These are phyloP conservation scores for Penaeus monodon DNA, from an alignment of 2,888 invertebrate species.

Conservation along the genomic window DNA sequence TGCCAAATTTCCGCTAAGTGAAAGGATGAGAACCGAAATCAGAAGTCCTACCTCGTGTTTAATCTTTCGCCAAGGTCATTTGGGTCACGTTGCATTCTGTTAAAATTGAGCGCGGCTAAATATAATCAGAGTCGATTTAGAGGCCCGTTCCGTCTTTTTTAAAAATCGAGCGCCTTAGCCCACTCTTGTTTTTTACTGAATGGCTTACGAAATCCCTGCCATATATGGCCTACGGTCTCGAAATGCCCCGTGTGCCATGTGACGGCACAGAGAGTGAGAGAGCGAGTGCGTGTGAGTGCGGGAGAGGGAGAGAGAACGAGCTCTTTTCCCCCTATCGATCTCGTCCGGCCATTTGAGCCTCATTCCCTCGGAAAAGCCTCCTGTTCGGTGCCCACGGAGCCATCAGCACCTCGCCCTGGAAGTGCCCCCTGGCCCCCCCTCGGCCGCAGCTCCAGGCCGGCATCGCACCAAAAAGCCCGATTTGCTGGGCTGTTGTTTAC, in stretches of 20 bases:
- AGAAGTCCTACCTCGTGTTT: background rate
- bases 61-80: too few relatives aligned
- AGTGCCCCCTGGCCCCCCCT: too few relatives aligned
- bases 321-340: background rate
- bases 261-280: constrained; percentile 9
- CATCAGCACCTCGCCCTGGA: too few relatives aligned
- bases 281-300: background rate
- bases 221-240: constrained; percentile 18
- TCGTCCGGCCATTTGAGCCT: background rate
- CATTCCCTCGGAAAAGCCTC: too few relatives aligned
- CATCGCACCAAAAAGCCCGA: background rate
- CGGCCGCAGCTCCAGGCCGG: too few relatives aligned
- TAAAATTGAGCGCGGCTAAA: background rate
- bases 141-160: background rate
- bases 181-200: background rate
- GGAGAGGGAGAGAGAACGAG: too few relatives aligned
- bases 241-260: constrained; percentile 37
- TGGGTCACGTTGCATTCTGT: background rate
- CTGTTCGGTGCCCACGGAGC: too few relatives aligned
- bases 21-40: background rate
- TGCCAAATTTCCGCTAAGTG: constrained; percentile 25
- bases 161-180: background rate
- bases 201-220: constrained; percentile 6
- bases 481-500: constrained; percentile 55
- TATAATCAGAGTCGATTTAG: background rate